These are phyloP conservation scores for Drosophila basisetae DNA, from an alignment of 2,888 invertebrate genomes.

Conservation along the genomic window DNA sequence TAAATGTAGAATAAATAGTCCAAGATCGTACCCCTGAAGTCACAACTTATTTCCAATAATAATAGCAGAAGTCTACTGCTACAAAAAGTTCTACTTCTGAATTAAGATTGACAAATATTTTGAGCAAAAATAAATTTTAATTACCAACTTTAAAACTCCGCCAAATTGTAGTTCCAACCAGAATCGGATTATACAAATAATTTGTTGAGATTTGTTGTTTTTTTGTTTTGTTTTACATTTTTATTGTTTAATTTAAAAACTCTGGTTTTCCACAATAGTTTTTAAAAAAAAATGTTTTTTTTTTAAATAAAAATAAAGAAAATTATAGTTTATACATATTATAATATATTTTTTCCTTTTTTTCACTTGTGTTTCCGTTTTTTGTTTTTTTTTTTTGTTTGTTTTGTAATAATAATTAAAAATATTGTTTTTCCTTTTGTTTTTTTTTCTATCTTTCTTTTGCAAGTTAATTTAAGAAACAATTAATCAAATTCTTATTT, in stretches of 20 bases:
- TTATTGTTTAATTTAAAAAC: conserved; percentile 4
- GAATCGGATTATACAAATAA: not conserved
- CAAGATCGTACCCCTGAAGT: not conserved
- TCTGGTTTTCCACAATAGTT: conserved; percentile 73
- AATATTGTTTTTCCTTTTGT: conserved; percentile 56
- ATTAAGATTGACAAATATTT: not conserved
- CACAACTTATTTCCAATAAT: not conserved
- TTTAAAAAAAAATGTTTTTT: conserved; percentile 24
- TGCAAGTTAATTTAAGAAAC: conserved; percentile 71
- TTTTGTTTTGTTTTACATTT: conserved; percentile 1
- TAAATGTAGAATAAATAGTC: not conserved
- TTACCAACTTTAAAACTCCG: not conserved
- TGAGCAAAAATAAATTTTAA: not conserved
- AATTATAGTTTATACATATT: conserved; percentile 61
- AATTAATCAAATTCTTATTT: conserved; percentile 75
- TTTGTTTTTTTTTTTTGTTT: conserved; percentile 32
- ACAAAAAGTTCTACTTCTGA: not conserved
- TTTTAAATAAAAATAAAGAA: conserved; percentile 66
- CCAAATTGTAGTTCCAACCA: not conserved
- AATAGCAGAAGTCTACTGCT: not conserved
- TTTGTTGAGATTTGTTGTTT: not conserved
- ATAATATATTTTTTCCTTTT: conserved; percentile 63
- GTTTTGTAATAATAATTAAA: conserved; percentile 60
- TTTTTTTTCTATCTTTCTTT: conserved; percentile 47
- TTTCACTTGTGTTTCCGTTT: conserved; percentile 49